Evolutionary conservation across 2,113 vertebrate species (phyloP).

Genomic region (Spea multiplicata): DNA sequence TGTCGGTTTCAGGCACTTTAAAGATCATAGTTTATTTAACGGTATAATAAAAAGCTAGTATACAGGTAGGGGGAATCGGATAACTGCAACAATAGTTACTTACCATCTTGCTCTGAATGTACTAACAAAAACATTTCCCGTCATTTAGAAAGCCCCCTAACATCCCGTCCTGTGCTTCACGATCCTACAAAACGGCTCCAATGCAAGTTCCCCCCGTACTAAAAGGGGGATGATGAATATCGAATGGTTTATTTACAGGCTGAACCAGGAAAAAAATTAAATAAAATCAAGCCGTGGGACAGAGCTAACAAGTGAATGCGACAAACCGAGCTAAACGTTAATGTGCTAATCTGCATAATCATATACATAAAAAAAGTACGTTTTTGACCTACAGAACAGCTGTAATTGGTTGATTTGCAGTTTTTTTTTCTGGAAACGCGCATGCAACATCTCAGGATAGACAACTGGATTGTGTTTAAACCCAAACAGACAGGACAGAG

Average conservation of each 20-base stretch:
- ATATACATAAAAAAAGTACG: slow-evolving; percentile 66
- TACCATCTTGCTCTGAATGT: slow-evolving; percentile 61
- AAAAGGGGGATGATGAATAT: slow-evolving; percentile 58
- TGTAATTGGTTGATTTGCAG: slow-evolving; percentile 61
- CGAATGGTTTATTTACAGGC: slow-evolving; percentile 73
- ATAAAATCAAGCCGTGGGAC: too few species aligned
- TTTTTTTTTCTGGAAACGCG: slow-evolving; percentile 62
- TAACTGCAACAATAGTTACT: slow-evolving; percentile 78
- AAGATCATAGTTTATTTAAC: slow-evolving; percentile 87
- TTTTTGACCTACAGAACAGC: slow-evolving; percentile 64
- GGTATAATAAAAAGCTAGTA: slow-evolving; percentile 84
- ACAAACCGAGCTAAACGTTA: slow-evolving; percentile 53
- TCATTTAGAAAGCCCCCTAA: slow-evolving; percentile 68
- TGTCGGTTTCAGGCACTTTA: slow-evolving; percentile 84
- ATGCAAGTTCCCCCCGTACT: slow-evolving; percentile 28
- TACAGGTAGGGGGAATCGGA: slow-evolving; percentile 80
- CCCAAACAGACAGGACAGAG: slow-evolving; percentile 55
- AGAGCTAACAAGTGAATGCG: too few species aligned
- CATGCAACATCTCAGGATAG: slow-evolving; percentile 69
- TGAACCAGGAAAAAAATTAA: slow-evolving; percentile 56
- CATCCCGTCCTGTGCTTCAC: slow-evolving; percentile 50
- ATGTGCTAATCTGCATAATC: slow-evolving; percentile 68
- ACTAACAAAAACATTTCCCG: slow-evolving; percentile 63
- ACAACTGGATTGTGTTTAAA: slow-evolving; percentile 53
- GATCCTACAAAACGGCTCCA: background rate